A percentile compares a stretch with the other conserved stretches of the same genome.
These are phyloP conservation scores for Seladonia tumulorum DNA, from an alignment of 2,888 invertebrate species.

Conservation along the genomic window DNA sequence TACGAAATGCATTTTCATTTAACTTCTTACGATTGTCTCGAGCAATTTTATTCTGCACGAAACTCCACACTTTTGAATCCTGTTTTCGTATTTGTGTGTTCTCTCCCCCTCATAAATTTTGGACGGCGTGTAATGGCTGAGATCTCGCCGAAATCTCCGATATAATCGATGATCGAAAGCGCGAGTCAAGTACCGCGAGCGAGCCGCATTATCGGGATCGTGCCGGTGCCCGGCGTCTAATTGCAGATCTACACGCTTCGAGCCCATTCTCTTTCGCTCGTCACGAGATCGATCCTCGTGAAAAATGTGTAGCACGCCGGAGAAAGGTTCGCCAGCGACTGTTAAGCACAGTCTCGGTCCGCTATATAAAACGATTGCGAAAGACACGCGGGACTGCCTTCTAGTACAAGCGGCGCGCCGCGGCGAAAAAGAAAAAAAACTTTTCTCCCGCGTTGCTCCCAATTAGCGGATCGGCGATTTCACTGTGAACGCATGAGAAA, in stretches of 20 bases:
- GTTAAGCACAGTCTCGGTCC: constrained; percentile 52
- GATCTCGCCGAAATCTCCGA: not conserved
- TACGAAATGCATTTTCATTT: not conserved
- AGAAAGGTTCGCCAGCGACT: constrained; percentile 69
- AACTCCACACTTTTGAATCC: not conserved
- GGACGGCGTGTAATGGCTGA: not conserved
- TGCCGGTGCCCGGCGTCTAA: constrained; percentile 25
- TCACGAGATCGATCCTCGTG: constrained; percentile 64
- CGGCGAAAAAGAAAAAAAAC: constrained; percentile 49
- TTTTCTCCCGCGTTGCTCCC: constrained; percentile 52
- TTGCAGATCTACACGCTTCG: constrained; percentile 63
- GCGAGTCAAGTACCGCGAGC: not conserved
- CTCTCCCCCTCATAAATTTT: not conserved
- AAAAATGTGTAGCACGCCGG: constrained; percentile 70
- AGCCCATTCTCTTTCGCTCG: constrained; percentile 67
- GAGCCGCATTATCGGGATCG: not conserved
- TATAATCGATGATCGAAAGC: not conserved
- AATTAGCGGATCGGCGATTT: constrained; percentile 53
- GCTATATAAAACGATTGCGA: constrained; percentile 64
- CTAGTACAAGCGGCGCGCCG: constrained; percentile 28
- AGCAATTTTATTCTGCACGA: too few relatives aligned
- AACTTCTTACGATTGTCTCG: not conserved
- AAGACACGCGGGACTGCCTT: constrained; percentile 52
- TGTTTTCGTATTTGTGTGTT: not conserved
- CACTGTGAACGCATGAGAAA: constrained; percentile 33